Base-by-base conservation (phyloP, 2,113 vertebrate genomes). In the Leuciscus idus region DNA sequence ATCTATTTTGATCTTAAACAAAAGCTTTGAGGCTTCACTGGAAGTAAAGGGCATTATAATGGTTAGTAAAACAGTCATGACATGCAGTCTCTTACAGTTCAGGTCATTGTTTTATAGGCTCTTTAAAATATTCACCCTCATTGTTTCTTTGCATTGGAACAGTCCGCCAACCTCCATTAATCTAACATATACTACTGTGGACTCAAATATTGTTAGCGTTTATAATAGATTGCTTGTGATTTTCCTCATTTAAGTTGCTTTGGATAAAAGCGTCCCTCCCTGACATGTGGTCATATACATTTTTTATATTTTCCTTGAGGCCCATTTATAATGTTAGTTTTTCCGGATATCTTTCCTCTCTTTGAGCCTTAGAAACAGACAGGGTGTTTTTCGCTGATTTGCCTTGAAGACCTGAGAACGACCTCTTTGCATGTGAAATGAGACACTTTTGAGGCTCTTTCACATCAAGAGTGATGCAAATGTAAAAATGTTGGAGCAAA, bases 11-110 rank as follows among this genome's bases (percentile, higher is more conserved):
- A 88, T 85, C 84, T 78, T 0, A 86, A 72, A 64, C 89, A 88
- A 5, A 85, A 87, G 87, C 89, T 92, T 90, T 88, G 89, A 94
- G 91, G 90, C 83, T 84, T 82, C 84, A 75, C 23, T 78, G 77
- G 87, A 87, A 74, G 89, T 90, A 90, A 91, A 61, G 36, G 61
- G 81, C 74, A 84, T 43, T 77, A 84, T 83, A 48, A 36, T 13
- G 50, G 26, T 80, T 75, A 75, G n/a, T 13, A 73, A 73, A 12
- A 39, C 8, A 9, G 17, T 39, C 66, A 70, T 26, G 26, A 26
- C 26, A 26, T 70, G 36, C 68, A 57, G 2, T 57, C 55, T 57
- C 55, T 57, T 21, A 57, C 17, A 57, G 7, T 50, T 50, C 48
- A 50, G 48, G 48, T 50, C 48, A 15, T 15, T 50, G 48, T 50